A percentile compares a stretch with the other conserved stretches of the same genome.
phyloP scores from a whole-genome alignment of 2,888 invertebrate genomes.

The Drosophila paramelanica region DNA sequence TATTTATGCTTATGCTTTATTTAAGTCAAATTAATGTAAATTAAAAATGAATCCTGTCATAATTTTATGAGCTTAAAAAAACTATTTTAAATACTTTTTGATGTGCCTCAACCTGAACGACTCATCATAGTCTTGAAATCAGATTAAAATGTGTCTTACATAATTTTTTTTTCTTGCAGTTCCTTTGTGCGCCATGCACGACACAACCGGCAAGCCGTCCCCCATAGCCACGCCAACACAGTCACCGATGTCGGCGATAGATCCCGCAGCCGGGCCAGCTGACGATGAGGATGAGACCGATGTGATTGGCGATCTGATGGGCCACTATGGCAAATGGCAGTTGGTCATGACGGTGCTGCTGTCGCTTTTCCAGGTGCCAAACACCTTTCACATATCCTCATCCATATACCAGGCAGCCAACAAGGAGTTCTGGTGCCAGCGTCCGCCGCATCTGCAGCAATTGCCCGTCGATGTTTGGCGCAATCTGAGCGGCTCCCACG shows the following conservation, averaged over 20 bases:
- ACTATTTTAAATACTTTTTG: too few relatives aligned
- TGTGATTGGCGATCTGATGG: constrained; percentile 89
- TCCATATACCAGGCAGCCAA: constrained; percentile 90
- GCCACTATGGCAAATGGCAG: constrained; percentile 92
- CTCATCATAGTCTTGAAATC: too few relatives aligned
- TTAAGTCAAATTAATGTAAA: too few relatives aligned
- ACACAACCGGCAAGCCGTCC: constrained; percentile 80
- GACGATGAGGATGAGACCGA: constrained; percentile 86
- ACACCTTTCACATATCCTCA: constrained; percentile 92
- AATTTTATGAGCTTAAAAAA: too few relatives aligned
- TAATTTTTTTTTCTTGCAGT: constrained; percentile 57
- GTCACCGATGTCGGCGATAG: constrained; percentile 52
- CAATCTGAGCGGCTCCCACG: constrained; percentile 88
- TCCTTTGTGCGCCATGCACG: constrained; percentile 83
- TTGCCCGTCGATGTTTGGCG: constrained; percentile 88
- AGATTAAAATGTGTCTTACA: background rate
- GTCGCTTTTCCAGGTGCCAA: constrained; percentile 91
- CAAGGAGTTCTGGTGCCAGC: constrained; percentile 89
- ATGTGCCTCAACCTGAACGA: too few relatives aligned
- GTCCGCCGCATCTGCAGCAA: constrained; percentile 87
- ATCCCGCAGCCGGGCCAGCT: constrained; percentile 39
- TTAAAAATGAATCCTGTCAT: too few relatives aligned
- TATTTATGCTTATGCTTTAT: too few relatives aligned
- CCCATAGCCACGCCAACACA: constrained; percentile 64
- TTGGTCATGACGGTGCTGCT: constrained; percentile 90